Evolutionary conservation across 2,888 invertebrate species (phyloP).

Genomic region (Cancer borealis): DNA sequence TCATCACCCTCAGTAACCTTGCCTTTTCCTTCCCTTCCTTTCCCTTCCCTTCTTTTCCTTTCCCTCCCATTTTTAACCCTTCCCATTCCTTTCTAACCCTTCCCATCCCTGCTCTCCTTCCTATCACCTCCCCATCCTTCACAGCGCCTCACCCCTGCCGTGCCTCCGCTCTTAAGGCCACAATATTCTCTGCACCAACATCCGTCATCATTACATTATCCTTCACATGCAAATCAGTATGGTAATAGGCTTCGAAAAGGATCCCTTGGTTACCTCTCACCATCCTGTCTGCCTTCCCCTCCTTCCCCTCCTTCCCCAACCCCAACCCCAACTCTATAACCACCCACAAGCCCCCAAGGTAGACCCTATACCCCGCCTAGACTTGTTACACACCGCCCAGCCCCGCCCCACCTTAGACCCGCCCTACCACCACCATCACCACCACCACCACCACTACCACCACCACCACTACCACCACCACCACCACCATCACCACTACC

Average conservation of each 20-base stretch:
- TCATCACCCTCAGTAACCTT: neutral
- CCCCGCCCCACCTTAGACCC: neutral
- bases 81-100: neutral
- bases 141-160: neutral
- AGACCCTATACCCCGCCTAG: neutral
- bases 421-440: neutral
- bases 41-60: neutral
- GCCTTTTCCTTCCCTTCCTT: neutral
- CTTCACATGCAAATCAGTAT: conserved; percentile 46
- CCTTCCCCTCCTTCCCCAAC: neutral
- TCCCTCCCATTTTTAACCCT: neutral
- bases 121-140: neutral
- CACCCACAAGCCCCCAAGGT: neutral
- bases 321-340: neutral
- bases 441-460: neutral
- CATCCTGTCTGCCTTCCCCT: neutral
- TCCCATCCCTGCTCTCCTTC: neutral
- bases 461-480: conserved; percentile 1
- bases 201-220: conserved; percentile 49
- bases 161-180: neutral
- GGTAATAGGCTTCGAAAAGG: conserved; percentile 21
- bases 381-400: neutral
- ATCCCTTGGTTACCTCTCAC: neutral
- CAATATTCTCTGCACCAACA: neutral
- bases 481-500: neutral